Evolutionary conservation across 2,888 invertebrate species (phyloP), one percentile per base, ranked within the genome.

Genomic region (Bedellia somnulentella): DNA sequence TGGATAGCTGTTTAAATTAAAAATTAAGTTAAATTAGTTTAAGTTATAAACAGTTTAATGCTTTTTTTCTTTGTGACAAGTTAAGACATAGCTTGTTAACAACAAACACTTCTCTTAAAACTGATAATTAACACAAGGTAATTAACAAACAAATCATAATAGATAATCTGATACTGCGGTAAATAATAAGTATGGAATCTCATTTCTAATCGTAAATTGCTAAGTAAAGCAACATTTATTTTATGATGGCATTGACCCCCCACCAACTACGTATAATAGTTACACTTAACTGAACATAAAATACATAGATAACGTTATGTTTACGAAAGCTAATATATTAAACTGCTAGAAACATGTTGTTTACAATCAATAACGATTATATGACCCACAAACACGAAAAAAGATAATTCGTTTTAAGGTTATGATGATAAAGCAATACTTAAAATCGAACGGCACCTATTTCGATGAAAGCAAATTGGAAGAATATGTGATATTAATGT

Each of bases 361-460:
- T 32, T 30, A 32, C 27, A 23, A 18, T 8, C 18, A 26, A 23
- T 15, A 25, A 30, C 23, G 10, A 11, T 12, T n/a, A 30, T 16
- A 9, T 25, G 15, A 21, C 21, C 22, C 37, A 40, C 29, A 37
- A 32, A 26, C 18, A 13, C 15, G 13, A 11, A 30, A 44, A 47
- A 44, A n/a, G n/a, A n/a, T n/a, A n/a, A n/a, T n/a, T n/a, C n/a
- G n/a, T 49, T 47, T 33, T 21, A 21, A 49, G 71, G 71, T 71
- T 71, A 71, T 39, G 52, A 52, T 70, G 71, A 71, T 57, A 38
- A 35, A 37, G 67, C 67, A 21, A 14, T n/a, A 11, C 6, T 12
- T 13, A 13, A 5, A 4, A n/a, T 14, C 5, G 29, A 5, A 5
- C n/a, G 10, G 1, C 5, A 2, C 9, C n/a, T 22, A 12, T 2